Conservation (phyloP, 2,113 vertebrate species). For the Mus musculus region DNA sequence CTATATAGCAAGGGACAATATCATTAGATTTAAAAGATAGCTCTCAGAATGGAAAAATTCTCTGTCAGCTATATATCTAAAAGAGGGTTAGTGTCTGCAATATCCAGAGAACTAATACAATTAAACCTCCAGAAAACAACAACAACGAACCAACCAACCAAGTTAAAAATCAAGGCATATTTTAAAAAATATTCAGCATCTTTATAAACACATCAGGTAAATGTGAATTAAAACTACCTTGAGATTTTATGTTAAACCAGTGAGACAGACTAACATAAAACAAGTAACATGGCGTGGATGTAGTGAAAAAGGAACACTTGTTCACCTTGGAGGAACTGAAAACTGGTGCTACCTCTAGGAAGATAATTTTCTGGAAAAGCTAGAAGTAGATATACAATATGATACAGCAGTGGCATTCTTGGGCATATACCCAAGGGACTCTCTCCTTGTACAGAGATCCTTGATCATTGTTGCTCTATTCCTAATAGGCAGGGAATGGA, state of each 20-base stretch:
- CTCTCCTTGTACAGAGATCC: not conserved
- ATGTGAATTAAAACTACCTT: not conserved
- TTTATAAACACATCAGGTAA: not conserved
- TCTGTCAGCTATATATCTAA: not conserved
- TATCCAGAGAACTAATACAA: not conserved
- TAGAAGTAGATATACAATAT: not conserved
- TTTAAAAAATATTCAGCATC: not conserved
- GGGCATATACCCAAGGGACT: not conserved
- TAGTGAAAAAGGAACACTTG: not conserved
- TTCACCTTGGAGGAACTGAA: not conserved
- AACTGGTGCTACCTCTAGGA: not conserved
- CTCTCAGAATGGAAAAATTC: not conserved
- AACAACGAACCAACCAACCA: too few species aligned
- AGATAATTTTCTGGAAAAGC: not conserved
- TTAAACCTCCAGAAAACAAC: not conserved
- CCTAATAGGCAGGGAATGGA: not conserved
- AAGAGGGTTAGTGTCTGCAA: not conserved
- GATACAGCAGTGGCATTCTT: not conserved
- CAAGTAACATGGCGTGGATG: not conserved
- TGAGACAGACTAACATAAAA: not conserved
- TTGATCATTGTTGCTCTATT: not conserved
- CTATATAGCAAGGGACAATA: not conserved
- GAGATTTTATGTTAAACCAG: not conserved
- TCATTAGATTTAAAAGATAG: not conserved
- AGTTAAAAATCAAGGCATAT: not conserved